Base-by-base conservation (phyloP, 2,113 vertebrate species). In the Nipponia nippon region DNA sequence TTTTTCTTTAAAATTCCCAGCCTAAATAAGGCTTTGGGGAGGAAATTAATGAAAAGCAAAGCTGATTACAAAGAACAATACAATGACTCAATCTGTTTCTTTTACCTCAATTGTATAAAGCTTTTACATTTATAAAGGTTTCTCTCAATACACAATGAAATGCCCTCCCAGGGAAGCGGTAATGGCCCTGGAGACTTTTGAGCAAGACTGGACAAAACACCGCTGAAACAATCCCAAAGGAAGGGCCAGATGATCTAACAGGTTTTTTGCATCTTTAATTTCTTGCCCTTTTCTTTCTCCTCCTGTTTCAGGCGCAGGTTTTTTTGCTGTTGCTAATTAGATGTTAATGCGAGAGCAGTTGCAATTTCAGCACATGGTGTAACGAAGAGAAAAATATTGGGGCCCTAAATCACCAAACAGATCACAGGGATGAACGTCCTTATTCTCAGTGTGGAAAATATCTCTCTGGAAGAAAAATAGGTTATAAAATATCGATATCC, bases 1-100 rank as follows among this genome's bases (percentile, higher is more conserved):
- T 63, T 47, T 67, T 90, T 49, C 88, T 94, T 76, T 67, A 52
- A 44, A 94, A 96, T 94, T 95, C 92, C 94, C 87, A 94, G 87
- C 93, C 91, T 89, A 71, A 97, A 85, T 66, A 84, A 94, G 81
- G 92, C 92, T 94, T 96, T 93, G 87, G 89, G 89, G 85, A 96
- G 95, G 96, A 97, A 97, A 95, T 95, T 86, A 96, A 94, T 95
- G 93, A 96, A 97, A 97, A 95, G 96, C 91, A 96, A 95, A 98
- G 93, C 96, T 95, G 97, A 94, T 97, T 96, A 97, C 95, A 96
- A 96, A 97, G 96, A 97, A 98, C 97, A 98, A 98, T 97, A 91
- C 92, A 93, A 92, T 95, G 94, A 97, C 82, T 95, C 94, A 97
- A 94, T 95, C 96, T 95, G 91, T 92, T 97, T 95, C 97, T 97